phyloP scores from a whole-genome alignment of 2,797 vertebrate genomes.

The Etheostoma perlongum region DNA sequence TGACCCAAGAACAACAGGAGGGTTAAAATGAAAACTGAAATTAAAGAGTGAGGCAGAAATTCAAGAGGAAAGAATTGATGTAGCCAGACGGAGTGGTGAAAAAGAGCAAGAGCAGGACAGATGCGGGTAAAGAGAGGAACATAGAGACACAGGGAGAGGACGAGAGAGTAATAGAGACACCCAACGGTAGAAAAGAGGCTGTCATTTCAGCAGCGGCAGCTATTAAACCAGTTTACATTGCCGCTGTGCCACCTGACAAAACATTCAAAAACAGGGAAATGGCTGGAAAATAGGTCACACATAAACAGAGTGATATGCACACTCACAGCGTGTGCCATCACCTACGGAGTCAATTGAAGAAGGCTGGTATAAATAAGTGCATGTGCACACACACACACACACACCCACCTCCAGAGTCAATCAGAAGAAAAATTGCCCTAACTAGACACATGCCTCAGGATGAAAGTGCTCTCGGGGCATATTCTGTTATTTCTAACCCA shows the following conservation, averaged over 20 bases:
- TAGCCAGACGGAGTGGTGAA: background rate
- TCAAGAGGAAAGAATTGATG: background rate
- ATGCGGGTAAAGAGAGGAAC: background rate
- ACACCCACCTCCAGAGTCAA: slow-evolving; percentile 66
- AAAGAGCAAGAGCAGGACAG: background rate
- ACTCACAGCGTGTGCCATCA: slow-evolving; percentile 51
- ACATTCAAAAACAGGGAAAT: slow-evolving; percentile 47
- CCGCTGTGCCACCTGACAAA: slow-evolving; percentile 60
- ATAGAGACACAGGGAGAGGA: background rate
- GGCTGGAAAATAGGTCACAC: slow-evolving; percentile 71
- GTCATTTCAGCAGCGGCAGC: slow-evolving; percentile 38
- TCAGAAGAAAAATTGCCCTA: slow-evolving; percentile 78
- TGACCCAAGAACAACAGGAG: too few relatives aligned
- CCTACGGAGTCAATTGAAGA: slow-evolving; percentile 54
- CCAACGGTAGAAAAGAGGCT: slow-evolving; percentile 35
- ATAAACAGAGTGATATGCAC: slow-evolving; percentile 44
- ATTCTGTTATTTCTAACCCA: slow-evolving; percentile 62
- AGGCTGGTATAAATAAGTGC: slow-evolving; percentile 62
- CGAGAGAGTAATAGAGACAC: slow-evolving; percentile 59
- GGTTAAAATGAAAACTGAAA: slow-evolving; percentile 14
- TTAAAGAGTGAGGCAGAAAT: slow-evolving; percentile 7
- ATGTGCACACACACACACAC: background rate
- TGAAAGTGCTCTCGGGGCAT: slow-evolving; percentile 65
- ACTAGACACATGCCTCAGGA: slow-evolving; percentile 72
- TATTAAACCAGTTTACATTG: slow-evolving; percentile 46